phyloP scores from a whole-genome alignment of 2,797 vertebrate genomes.

The Toxotes lorentzi region DNA sequence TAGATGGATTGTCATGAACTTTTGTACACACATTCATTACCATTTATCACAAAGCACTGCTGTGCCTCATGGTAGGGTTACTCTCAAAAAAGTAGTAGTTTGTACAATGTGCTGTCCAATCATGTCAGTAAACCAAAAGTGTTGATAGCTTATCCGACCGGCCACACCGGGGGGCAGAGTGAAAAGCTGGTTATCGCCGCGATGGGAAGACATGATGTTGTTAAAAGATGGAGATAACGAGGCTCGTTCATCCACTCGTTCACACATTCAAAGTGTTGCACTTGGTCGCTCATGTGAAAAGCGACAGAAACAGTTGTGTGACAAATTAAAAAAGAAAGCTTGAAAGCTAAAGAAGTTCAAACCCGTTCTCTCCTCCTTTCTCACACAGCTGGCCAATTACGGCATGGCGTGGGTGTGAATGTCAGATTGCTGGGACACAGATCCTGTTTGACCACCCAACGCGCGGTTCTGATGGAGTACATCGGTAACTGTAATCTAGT shows the following conservation, averaged over 20 bases:
- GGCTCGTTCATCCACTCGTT: neutral
- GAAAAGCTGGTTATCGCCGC: no score
- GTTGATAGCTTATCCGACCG: neutral
- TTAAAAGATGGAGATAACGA: neutral
- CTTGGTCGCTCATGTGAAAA: no score
- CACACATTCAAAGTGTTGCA: neutral
- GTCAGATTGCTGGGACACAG: no score
- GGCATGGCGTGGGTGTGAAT: no score
- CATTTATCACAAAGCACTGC: neutral
- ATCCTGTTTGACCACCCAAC: neutral
- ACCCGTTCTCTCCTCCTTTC: no score
- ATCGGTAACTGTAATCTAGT: neutral
- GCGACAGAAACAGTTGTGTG: no score
- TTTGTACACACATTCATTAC: neutral
- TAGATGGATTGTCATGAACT: neutral
- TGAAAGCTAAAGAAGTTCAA: no score
- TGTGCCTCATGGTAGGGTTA: neutral
- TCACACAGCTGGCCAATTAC: no score
- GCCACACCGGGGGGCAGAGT: neutral
- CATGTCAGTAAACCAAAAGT: neutral
- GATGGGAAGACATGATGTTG: no score
- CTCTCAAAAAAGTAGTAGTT: neutral
- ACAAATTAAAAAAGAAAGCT: no score
- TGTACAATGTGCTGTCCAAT: neutral
- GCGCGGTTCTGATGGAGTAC: neutral